These are phyloP conservation scores for Podarcis siculus DNA, from an alignment of 2,797 vertebrate species.

Conservation along the genomic window DNA sequence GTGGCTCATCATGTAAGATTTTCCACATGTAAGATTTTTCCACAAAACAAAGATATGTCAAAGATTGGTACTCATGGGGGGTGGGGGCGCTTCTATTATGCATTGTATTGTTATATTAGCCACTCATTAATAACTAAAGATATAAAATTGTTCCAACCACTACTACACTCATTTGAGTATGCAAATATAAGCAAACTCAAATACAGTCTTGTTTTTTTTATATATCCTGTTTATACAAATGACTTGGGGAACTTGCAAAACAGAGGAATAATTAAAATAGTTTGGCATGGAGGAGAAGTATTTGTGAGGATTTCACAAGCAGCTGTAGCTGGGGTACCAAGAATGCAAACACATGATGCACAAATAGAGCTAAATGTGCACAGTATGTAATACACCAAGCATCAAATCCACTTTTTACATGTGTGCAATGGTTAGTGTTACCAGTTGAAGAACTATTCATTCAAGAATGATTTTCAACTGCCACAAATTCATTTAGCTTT, in stretches of 20 bases:
- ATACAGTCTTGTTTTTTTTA: background rate
- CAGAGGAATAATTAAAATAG: slow-evolving; percentile 6
- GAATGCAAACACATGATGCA: background rate
- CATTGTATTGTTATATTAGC: background rate
- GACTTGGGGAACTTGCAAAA: slow-evolving; percentile 13
- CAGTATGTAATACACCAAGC: background rate
- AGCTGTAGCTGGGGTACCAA: background rate
- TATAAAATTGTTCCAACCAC: too few species aligned
- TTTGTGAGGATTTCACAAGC: slow-evolving; percentile 16
- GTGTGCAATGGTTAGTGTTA: background rate
- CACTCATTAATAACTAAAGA: background rate
- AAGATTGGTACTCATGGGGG: background rate
- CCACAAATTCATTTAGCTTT: background rate
- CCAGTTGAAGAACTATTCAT: background rate
- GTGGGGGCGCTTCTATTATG: background rate
- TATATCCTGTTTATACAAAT: background rate
- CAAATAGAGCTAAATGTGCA: background rate
- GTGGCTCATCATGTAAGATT: background rate
- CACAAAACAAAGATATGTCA: background rate
- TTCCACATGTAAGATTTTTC: background rate
- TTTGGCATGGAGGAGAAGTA: background rate
- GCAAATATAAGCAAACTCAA: slow-evolving; percentile 9
- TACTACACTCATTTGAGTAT: background rate
- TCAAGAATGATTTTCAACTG: background rate
- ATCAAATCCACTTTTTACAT: background rate